Percentiles rank a stretch among this genome's conserved stretches.
phyloP scores from a whole-genome alignment of 2,113 vertebrate genomes.

The Hydropotes inermis region DNA sequence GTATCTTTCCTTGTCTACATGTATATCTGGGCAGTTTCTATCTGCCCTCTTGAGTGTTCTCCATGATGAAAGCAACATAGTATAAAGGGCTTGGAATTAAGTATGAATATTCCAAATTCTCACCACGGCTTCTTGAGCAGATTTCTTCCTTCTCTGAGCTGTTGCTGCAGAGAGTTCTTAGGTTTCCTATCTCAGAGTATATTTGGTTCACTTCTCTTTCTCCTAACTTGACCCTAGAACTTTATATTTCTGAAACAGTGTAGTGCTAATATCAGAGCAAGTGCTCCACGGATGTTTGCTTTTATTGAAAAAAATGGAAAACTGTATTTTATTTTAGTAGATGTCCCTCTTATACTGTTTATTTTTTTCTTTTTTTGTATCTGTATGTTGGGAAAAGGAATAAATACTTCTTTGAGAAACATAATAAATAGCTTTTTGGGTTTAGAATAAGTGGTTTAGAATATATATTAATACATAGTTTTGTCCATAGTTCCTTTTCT shows the following conservation, averaged over 20 bases:
- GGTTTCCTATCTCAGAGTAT: background rate
- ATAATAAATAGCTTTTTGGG: background rate
- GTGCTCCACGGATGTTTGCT: background rate
- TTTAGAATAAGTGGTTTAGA: background rate
- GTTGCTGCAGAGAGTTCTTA: background rate
- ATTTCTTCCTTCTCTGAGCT: background rate
- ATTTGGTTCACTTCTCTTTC: background rate
- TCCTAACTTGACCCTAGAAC: background rate
- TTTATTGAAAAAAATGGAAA: background rate
- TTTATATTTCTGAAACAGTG: background rate
- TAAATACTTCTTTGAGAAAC: background rate
- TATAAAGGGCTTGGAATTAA: background rate
- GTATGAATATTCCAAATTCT: background rate
- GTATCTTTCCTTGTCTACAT: background rate
- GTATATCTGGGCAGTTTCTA: accelerated
- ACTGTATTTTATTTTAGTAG: background rate
- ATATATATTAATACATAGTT: background rate
- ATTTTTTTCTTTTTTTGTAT: background rate
- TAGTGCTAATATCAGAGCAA: background rate
- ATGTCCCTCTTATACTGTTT: background rate
- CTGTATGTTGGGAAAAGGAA: background rate
- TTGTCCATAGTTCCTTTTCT: background rate
- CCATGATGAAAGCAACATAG: background rate
- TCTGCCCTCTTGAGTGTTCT: background rate
- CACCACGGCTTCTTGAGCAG: background rate